phyloP scores from a whole-genome alignment of 1,140 invertebrate genomes.

The Drosophila insularis region DNA sequence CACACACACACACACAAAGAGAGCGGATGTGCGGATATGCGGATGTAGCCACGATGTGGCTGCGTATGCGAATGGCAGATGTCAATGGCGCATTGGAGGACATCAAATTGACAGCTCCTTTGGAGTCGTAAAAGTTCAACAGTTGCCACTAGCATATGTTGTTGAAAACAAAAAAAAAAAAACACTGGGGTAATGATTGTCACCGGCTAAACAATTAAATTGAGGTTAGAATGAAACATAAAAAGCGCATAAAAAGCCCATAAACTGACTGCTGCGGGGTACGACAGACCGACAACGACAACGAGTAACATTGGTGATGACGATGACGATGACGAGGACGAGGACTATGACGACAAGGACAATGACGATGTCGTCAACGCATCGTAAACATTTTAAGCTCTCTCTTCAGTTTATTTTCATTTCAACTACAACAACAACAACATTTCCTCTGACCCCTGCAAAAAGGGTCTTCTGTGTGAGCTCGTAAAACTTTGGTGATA shows the following conservation, averaged over 20 bases:
- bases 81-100: slow-evolving; percentile 70
- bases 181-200: slow-evolving; percentile 67
- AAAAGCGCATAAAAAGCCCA: slow-evolving; percentile 79
- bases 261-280: slow-evolving; percentile 50
- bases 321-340: slow-evolving; percentile 14
- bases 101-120: slow-evolving; percentile 79
- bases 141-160: slow-evolving; percentile 69
- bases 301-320: slow-evolving; percentile 30
- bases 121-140: slow-evolving; percentile 68
- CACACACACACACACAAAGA: neutral
- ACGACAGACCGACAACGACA: slow-evolving; percentile 6
- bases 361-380: slow-evolving; percentile 70
- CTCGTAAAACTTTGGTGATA: slow-evolving; percentile 76
- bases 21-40: neutral
- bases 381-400: slow-evolving; percentile 81
- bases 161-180: slow-evolving; percentile 4
- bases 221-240: slow-evolving; percentile 82
- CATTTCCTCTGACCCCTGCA: slow-evolving; percentile 43
- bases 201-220: slow-evolving; percentile 83
- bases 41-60: neutral
- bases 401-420: slow-evolving; percentile 76
- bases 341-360: slow-evolving; percentile 3
- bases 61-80: slow-evolving; percentile 18
- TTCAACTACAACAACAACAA: slow-evolving; percentile 43
- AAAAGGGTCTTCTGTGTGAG: slow-evolving; percentile 57